Base-by-base conservation (phyloP, 2,888 invertebrate species). In the Timandra comae region DNA sequence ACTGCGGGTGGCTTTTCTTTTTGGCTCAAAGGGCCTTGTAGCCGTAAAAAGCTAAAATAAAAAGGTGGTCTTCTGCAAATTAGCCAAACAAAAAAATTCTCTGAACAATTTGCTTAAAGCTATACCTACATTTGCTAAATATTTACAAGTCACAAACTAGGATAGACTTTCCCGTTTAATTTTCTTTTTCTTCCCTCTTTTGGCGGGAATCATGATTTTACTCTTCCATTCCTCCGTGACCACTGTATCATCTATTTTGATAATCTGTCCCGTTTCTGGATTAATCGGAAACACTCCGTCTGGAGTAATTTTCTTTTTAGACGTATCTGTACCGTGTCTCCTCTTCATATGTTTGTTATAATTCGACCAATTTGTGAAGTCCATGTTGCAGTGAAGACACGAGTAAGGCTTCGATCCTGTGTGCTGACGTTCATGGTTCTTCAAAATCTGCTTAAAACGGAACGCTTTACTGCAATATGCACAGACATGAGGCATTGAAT, bases 331-430 rank as follows among this genome's bases (percentile, higher is more conserved):
- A 20, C 90, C 90, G 42, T 93, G 93, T 13, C 92, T 79, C 12
- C 93, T 74, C 69, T 92, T 93, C 91, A 93, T 92, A 59, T 93
- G 93, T 52, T 93, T 93, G 54, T 93, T 93, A 53, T 92, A 93
- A 71, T 93, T 93, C 0, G 93, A 92, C 93, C 93, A 93, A 60
- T 93, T 93, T 0, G 93, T 92, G 48, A 93, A 93, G 55, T 92
- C 78, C 80, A 85, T 80, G 33, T 90, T 89, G 54, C 93, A 94
- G 42, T 90, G 89, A 20, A 88, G 66, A 51, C 93, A 94, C 0
- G 90, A 88, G 58, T 93, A 93, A 0, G 93, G 93, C 19, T 92
- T 87, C 21, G 90, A 91, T 0, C 89, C 90, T 0, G 90, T 91
- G 46, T 93, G 93, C 48, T 91, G 91, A 7, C 92, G 73, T 37